Base-by-base conservation (phyloP, 2,888 invertebrate species). In the Drosophila subquinaria region DNA sequence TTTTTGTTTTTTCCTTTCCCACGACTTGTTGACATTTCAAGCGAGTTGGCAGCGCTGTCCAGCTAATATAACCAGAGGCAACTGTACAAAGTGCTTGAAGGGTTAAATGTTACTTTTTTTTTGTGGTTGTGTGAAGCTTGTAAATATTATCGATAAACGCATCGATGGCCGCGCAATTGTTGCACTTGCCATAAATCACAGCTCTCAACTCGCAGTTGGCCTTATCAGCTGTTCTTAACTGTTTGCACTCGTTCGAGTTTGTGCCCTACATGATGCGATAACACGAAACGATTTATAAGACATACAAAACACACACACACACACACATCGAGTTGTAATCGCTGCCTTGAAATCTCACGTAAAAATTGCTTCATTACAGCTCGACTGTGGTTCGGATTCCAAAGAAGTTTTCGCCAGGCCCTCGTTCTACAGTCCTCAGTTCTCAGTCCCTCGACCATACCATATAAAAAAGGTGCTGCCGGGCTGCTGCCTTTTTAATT, bases 361-460 rank as follows among this genome's bases (percentile, higher is more conserved):
- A 78, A 76, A 81, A 88, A 84, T 88, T 88, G 88, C 84, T 84
- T 84, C 88, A 84, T 84, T 84, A 84, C 81, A 69, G 60, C 61
- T 57, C 69, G 45, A 60, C 68, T 63, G 23, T 4, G 23, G 5
- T 5, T 30, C 35, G 50, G 69, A 68, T 88, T 84, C 85, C 69
- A 70, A 48, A 35, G 82, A 84, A 88, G 66, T 81, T 76, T 83
- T 82, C 35, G 82, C 82, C 69, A 64, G 62, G 45, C 42, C 52
- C 23, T 52, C 50, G 30, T 11, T 36, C n/a, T 35, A 35, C n/a
- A 2, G 23, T 23, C 11, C 51, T 17, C 20, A 2, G 23, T 23
- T 5, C 51, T 17, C 20, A 35, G 30, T 8, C 8, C 30, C 27
- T 27, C 27, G 8, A 27, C 6, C 8, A 27, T 27, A 10, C 23